These are phyloP conservation scores for Temnothorax curvispinosus DNA, from an alignment of 1,140 invertebrate species.

Conservation along the genomic window DNA sequence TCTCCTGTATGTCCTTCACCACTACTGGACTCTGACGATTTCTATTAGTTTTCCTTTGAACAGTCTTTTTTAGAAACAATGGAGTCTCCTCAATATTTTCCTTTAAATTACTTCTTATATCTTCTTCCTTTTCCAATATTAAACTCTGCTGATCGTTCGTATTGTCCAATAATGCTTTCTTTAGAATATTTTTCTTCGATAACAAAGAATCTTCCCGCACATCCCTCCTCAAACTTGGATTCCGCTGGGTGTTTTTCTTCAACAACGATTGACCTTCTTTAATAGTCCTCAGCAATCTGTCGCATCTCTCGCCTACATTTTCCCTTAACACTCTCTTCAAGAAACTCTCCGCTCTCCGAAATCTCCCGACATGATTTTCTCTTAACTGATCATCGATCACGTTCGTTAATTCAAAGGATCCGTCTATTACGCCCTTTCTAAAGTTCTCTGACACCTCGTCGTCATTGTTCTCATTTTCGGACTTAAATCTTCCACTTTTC, in stretches of 20 bases:
- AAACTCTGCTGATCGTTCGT: not conserved
- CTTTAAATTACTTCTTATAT: not conserved
- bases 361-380: not conserved
- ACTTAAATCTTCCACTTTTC: not conserved
- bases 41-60: not conserved
- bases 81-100: conserved; percentile 2
- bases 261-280: conserved; percentile 59
- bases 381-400: not conserved
- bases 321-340: conserved; percentile 75
- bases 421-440: not conserved
- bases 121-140: not conserved
- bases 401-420: not conserved
- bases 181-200: conserved; percentile 45
- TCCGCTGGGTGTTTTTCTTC: not conserved
- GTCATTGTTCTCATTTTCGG: not conserved
- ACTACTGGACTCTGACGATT: not conserved
- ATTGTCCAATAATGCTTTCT: conserved; percentile 1
- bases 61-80: not conserved
- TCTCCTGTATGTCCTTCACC: not conserved
- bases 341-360: conserved; percentile 72
- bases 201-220: not conserved
- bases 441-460: not conserved
- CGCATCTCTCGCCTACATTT: conserved; percentile 73
- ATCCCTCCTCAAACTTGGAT: not conserved
- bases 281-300: conserved; percentile 77